Evolutionary conservation across 2,888 invertebrate genomes (phyloP).

Genomic region (Dryobotodes eremita): DNA sequence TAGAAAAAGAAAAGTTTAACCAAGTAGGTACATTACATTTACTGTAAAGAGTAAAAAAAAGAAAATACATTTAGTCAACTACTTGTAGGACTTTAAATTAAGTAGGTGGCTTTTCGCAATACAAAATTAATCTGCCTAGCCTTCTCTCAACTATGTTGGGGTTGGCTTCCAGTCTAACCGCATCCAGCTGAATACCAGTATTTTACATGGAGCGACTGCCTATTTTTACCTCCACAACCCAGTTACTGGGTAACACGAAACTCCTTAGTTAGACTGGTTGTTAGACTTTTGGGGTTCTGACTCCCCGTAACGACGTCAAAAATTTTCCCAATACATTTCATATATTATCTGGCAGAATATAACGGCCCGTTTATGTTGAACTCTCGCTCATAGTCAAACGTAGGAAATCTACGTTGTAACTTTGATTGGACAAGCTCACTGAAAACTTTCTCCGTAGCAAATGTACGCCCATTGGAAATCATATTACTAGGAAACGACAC

Average conservation of each 20-base stretch:
- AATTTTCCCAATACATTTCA: not conserved
- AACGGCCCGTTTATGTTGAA: not conserved
- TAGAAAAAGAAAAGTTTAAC: not conserved
- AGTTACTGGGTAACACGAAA: not conserved
- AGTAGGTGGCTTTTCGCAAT: not conserved
- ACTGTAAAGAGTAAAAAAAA: not conserved
- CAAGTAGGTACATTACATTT: not conserved
- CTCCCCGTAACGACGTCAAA: not conserved
- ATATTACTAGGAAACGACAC: not conserved
- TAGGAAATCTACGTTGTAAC: not conserved
- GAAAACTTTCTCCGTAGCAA: not conserved
- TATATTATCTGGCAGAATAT: not conserved
- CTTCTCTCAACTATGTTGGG: not conserved
- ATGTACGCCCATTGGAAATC: not conserved
- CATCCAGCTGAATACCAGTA: too few species aligned
- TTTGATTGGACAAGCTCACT: not conserved
- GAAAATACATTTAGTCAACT: not conserved
- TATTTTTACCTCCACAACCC: not conserved
- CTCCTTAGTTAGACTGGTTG: not conserved
- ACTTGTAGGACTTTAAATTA: not conserved
- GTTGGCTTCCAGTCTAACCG: not conserved
- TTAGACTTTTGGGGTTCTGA: not conserved
- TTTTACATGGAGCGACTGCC: too few species aligned
- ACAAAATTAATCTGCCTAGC: not conserved
- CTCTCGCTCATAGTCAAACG: not conserved